These are phyloP conservation scores for Solea solea DNA, from an alignment of 2,113 vertebrate species.

Conservation along the genomic window DNA sequence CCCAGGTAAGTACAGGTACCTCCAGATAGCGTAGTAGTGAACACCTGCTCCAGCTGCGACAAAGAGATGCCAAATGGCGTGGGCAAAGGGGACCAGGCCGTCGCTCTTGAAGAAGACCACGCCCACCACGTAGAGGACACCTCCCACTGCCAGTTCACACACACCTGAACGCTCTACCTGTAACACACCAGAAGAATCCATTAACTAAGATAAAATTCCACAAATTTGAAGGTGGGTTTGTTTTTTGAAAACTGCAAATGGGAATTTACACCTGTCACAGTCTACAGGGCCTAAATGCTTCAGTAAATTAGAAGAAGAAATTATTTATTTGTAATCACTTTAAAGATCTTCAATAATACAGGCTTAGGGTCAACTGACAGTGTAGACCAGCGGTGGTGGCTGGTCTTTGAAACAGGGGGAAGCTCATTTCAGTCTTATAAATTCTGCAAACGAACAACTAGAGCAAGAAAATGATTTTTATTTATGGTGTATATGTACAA, in stretches of 20 bases:
- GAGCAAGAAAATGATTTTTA: no score
- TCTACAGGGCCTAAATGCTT: no score
- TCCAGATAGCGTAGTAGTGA: conserved; percentile 96
- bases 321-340: no score
- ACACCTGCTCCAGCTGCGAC: conserved; percentile 88
- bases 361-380: no score
- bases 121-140: conserved; percentile 88
- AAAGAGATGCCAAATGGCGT: conserved; percentile 97
- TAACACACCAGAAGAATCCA: neutral
- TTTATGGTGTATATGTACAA: no score
- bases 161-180: conserved; percentile 91
- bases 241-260: neutral
- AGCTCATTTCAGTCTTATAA: no score
- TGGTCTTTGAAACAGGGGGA: no score
- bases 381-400: no score
- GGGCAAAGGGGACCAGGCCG: conserved; percentile 92
- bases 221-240: neutral
- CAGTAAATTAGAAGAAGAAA: neutral
- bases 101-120: conserved; percentile 95
- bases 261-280: neutral
- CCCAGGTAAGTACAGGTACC: conserved; percentile 86
- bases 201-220: neutral
- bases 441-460: no score
- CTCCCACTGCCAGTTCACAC: conserved; percentile 88
- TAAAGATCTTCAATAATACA: no score